Percentiles rank a stretch among this genome's conserved stretches.
phyloP scores from a whole-genome alignment of 2,113 vertebrate genomes.

The Etheostoma spectabile region DNA sequence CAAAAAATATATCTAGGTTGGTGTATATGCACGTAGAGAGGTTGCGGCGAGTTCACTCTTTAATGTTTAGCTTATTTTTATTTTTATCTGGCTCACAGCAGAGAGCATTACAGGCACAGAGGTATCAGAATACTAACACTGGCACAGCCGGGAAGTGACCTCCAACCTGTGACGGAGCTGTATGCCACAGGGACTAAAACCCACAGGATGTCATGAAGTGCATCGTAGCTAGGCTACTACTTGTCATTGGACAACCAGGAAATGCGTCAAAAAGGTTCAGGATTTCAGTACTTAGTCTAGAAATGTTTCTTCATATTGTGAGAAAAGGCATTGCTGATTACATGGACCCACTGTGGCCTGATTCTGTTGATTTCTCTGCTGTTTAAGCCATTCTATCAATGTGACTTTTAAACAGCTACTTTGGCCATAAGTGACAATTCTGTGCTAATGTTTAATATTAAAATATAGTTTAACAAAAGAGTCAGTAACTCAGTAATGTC shows the following conservation, averaged over 20 bases:
- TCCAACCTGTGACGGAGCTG: slow-evolving; percentile 49
- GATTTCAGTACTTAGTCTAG: not conserved
- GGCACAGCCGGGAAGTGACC: slow-evolving; percentile 46
- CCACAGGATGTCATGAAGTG: not conserved
- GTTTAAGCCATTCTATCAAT: not conserved
- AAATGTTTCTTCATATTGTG: not conserved
- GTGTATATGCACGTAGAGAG: slow-evolving; percentile 8
- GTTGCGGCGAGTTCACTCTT: slow-evolving; percentile 12
- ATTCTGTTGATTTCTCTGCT: not conserved
- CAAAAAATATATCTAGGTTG: not conserved
- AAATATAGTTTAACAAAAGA: not conserved
- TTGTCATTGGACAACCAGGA: slow-evolving; percentile 6
- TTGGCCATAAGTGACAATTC: not conserved
- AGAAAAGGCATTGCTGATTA: not conserved
- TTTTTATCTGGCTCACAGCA: slow-evolving; percentile 40
- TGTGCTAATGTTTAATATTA: not conserved
- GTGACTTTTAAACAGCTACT: not conserved
- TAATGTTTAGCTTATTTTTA: slow-evolving; percentile 30
- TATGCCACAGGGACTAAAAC: not conserved
- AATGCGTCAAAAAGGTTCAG: not conserved
- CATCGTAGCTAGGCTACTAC: not conserved
- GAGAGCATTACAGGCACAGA: slow-evolving; percentile 55
- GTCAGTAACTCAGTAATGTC: not conserved
- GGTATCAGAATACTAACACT: slow-evolving; percentile 30
- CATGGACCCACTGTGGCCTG: not conserved